phyloP scores from a whole-genome alignment of 1,140 invertebrate genomes.

The Aphelinus certus region DNA sequence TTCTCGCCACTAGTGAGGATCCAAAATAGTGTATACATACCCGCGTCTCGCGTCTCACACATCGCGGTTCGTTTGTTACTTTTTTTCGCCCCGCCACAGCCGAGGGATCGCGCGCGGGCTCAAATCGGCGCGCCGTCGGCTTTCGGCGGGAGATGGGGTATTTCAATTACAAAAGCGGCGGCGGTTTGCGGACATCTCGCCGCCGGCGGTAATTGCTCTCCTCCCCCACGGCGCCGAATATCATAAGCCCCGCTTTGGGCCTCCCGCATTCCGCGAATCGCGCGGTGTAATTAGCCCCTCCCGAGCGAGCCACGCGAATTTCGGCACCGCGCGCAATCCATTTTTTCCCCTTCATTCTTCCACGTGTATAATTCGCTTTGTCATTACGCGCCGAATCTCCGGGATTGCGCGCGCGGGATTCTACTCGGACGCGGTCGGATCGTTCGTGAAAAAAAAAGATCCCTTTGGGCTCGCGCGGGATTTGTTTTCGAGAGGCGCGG shows the following conservation, averaged over 20 bases:
- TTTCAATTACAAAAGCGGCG: constrained; percentile 28
- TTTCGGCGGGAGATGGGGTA: constrained; percentile 10
- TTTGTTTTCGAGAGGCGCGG: too few species aligned
- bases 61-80: too few species aligned
- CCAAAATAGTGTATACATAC: not conserved
- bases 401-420: not conserved
- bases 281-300: constrained; percentile 8
- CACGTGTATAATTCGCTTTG: too few species aligned
- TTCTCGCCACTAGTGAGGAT: too few species aligned
- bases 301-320: not conserved
- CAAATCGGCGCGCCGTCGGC: too few species aligned
- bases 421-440: not conserved
- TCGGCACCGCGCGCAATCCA: not conserved
- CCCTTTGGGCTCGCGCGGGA: too few species aligned
- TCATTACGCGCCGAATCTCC: too few species aligned
- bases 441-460: too few species aligned
- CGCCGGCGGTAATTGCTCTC: constrained; percentile 26
- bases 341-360: too few species aligned
- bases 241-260: not conserved
- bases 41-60: not conserved
- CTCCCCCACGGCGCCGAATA: not conserved
- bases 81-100: too few species aligned
- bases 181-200: not conserved
- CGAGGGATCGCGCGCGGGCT: too few species aligned
- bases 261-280: constrained; percentile 19